Percentiles rank a stretch among this genome's conserved stretches.
These are phyloP conservation scores for Silurus lanzhouensis DNA, from an alignment of 2,797 vertebrate genomes.

Conservation along the genomic window DNA sequence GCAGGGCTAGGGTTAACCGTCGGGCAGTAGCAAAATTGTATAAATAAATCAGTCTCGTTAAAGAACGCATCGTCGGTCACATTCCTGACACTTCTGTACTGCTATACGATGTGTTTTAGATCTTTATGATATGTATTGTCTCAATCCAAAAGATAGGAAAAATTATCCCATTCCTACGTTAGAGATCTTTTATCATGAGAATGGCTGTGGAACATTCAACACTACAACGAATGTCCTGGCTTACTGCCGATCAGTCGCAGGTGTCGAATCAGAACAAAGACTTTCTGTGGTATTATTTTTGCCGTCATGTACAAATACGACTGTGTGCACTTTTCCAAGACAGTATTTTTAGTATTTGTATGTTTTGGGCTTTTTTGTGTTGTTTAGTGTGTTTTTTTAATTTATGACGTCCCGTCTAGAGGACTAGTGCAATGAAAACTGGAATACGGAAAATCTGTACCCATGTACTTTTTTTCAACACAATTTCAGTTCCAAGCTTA, in stretches of 20 bases:
- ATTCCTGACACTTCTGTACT: slow-evolving; percentile 22
- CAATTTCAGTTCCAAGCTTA: slow-evolving; percentile 27
- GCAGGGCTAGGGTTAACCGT: slow-evolving; percentile 8
- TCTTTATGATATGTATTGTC: not conserved
- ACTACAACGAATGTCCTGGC: not conserved
- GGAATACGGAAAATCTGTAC: slow-evolving; percentile 65
- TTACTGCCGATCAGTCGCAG: slow-evolving; percentile 24
- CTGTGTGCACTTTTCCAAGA: slow-evolving; percentile 85
- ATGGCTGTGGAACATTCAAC: not conserved
- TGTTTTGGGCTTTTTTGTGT: slow-evolving; percentile 56
- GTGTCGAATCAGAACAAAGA: slow-evolving; percentile 56
- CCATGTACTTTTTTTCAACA: slow-evolving; percentile 18
- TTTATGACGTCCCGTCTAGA: slow-evolving; percentile 80
- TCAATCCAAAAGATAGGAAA: not conserved
- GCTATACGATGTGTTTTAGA: not conserved
- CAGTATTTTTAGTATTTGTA: slow-evolving; percentile 72
- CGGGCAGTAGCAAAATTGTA: not conserved
- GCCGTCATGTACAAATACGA: slow-evolving; percentile 67
- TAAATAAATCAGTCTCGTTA: not conserved
- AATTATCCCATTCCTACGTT: not conserved
- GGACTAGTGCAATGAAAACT: slow-evolving; percentile 85
- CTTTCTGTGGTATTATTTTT: slow-evolving; percentile 68
- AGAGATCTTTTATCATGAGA: not conserved
- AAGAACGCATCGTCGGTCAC: slow-evolving; percentile 14
- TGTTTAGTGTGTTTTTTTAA: slow-evolving; percentile 68